Evolutionary conservation across 2,113 vertebrate species (phyloP).

Genomic region (Oncorhynchus kisutch): DNA sequence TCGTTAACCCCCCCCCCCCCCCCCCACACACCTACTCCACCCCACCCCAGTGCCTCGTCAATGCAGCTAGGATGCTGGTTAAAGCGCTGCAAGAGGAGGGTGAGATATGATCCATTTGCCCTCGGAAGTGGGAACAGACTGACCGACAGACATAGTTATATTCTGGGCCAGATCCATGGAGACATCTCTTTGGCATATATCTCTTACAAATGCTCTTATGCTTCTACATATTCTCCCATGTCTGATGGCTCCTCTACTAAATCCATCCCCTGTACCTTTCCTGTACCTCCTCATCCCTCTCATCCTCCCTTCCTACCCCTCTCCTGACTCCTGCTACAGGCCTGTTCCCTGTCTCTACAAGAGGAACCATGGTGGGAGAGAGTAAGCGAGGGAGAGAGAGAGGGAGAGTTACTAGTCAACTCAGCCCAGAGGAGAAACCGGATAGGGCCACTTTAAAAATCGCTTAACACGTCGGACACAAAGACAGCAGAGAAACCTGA

Average conservation of each 20-base stretch:
- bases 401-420: not conserved
- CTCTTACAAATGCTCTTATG: not conserved
- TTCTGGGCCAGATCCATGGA: too few species aligned
- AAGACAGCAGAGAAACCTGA: constrained; percentile 72
- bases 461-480: constrained; percentile 71
- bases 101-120: too few species aligned
- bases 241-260: not conserved
- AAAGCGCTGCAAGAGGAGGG: not conserved
- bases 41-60: not conserved
- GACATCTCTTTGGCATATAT: too few species aligned
- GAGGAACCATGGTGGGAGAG: not conserved
- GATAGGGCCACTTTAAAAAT: constrained; percentile 72
- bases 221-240: not conserved
- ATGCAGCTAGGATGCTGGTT: not conserved
- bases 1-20: not conserved
- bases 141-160: too few species aligned
- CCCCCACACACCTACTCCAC: not conserved
- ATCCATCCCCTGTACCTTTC: not conserved
- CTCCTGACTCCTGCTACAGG: not conserved
- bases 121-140: not conserved
- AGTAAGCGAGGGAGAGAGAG: not conserved
- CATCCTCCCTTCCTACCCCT: not conserved
- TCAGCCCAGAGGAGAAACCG: not conserved
- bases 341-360: not conserved
- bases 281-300: not conserved